These are phyloP conservation scores for Tenualosa thibaudeaui DNA, from an alignment of 2,797 vertebrate genomes.

Conservation along the genomic window DNA sequence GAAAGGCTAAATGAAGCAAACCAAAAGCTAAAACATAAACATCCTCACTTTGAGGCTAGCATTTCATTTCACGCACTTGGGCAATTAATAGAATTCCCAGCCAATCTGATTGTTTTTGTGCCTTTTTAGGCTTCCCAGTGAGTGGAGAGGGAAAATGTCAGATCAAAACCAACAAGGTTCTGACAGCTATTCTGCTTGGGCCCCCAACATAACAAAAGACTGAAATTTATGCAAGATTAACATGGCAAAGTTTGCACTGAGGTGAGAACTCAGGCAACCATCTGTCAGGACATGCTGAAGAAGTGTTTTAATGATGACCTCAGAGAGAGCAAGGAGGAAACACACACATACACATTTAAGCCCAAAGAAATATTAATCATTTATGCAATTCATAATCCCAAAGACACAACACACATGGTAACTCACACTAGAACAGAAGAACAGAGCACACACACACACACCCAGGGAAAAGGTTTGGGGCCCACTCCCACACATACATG, in stretches of 20 bases:
- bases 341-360: not conserved
- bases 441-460: not conserved
- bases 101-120: not conserved
- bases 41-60: too few relatives aligned
- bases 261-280: not conserved
- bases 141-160: too few relatives aligned
- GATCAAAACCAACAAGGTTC: too few relatives aligned
- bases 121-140: too few relatives aligned
- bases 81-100: too few relatives aligned
- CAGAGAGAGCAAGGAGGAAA: not conserved
- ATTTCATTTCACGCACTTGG: too few relatives aligned
- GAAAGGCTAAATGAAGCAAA: too few relatives aligned
- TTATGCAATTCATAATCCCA: not conserved
- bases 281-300: not conserved
- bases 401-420: not conserved
- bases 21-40: not conserved
- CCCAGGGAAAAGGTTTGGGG: not conserved
- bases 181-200: too few relatives aligned
- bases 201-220: not conserved
- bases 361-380: not conserved
- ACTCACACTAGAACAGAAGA: not conserved
- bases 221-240: not conserved
- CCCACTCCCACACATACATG: slow-evolving; percentile 8
- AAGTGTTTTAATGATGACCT: slow-evolving; percentile 21
- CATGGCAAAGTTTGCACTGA: not conserved